These are phyloP conservation scores for Teleopsis dalmanni DNA, from an alignment of 1,140 invertebrate genomes.

Conservation along the genomic window DNA sequence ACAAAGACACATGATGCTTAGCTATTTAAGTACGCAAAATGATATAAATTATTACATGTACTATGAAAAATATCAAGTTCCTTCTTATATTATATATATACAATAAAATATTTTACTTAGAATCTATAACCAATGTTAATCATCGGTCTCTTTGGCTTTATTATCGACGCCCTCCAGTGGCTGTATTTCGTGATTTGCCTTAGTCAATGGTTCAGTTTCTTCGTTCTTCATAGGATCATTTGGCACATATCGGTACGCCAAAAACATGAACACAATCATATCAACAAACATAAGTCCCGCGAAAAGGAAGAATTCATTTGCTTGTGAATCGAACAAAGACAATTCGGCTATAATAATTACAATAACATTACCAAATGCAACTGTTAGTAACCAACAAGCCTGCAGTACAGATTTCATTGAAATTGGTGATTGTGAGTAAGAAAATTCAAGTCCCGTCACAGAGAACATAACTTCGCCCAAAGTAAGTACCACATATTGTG, in stretches of 20 bases:
- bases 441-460: slow-evolving; percentile 85
- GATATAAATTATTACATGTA: too few relatives aligned
- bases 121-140: slow-evolving; percentile 22
- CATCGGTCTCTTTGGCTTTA: slow-evolving; percentile 23
- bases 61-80: too few relatives aligned
- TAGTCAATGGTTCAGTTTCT: slow-evolving; percentile 23
- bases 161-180: slow-evolving; percentile 26
- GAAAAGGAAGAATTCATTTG: slow-evolving; percentile 81
- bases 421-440: slow-evolving; percentile 78
- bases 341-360: slow-evolving; percentile 70
- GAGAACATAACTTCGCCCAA: slow-evolving; percentile 80
- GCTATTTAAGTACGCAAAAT: too few relatives aligned
- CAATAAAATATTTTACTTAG: slow-evolving; percentile 14
- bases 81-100: slow-evolving; percentile 7
- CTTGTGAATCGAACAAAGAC: slow-evolving; percentile 38
- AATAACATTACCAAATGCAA: slow-evolving; percentile 86
- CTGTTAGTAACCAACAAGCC: slow-evolving; percentile 82
- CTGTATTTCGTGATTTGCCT: slow-evolving; percentile 11
- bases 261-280: slow-evolving; percentile 70
- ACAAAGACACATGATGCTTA: too few relatives aligned
- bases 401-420: slow-evolving; percentile 89
- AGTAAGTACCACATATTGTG: slow-evolving; percentile 82
- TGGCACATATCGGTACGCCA: slow-evolving; percentile 63
- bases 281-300: slow-evolving; percentile 75
- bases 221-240: slow-evolving; percentile 23